phyloP scores from a whole-genome alignment of 2,113 vertebrate species.

The Smithornis capensis region DNA sequence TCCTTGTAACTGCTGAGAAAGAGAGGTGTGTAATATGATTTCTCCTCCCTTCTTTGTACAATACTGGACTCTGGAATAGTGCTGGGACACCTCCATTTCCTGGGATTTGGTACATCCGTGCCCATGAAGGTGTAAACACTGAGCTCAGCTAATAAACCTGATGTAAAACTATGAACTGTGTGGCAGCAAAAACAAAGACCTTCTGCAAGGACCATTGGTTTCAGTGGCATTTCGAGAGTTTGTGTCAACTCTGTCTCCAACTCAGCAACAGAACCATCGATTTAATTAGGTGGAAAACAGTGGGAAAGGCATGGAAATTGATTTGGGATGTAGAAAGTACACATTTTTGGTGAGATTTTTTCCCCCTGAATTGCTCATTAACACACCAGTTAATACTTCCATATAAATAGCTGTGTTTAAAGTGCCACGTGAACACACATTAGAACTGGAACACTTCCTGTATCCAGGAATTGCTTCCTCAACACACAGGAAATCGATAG shows the following conservation, averaged over 20 bases:
- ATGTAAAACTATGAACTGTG: background rate
- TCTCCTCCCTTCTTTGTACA: background rate
- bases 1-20: background rate
- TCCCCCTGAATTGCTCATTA: background rate
- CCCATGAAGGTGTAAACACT: background rate
- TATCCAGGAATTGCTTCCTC: background rate
- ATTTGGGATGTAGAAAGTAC: background rate
- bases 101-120: background rate
- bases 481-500: rapidly evolving
- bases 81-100: background rate
- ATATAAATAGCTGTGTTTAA: background rate
- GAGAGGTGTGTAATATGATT: rapidly evolving
- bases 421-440: background rate
- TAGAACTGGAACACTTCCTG: background rate
- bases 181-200: background rate
- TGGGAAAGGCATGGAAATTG: background rate
- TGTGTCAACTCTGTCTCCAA: background rate
- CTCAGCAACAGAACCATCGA: background rate
- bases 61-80: rapidly evolving
- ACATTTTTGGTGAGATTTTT: background rate
- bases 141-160: background rate
- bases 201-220: background rate
- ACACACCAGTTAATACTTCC: background rate
- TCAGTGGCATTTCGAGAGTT: background rate
- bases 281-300: background rate